Evolutionary conservation across 2,888 invertebrate species (phyloP).

Genomic region (Idaea straminata): DNA sequence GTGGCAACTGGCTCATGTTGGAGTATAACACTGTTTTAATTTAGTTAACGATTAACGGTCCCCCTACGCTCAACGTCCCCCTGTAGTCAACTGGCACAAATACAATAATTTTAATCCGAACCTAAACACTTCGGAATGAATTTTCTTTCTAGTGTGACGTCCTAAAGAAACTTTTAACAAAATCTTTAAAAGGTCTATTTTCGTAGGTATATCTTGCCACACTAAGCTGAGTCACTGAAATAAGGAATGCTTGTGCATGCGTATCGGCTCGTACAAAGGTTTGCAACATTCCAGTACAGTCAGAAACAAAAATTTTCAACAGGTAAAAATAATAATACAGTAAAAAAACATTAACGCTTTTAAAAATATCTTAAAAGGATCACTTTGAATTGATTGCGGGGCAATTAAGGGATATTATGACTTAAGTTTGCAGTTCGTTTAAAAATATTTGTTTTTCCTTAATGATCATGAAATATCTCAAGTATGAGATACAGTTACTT

Average conservation of each 20-base stretch:
- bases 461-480: background rate
- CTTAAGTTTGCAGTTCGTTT: background rate
- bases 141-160: no score
- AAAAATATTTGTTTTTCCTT: constrained; percentile 1
- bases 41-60: no score
- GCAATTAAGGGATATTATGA: background rate
- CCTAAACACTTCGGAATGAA: no score
- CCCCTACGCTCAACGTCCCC: no score
- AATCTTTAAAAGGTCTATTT: background rate
- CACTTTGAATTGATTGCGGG: background rate
- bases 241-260: constrained; percentile 25
- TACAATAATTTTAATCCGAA: no score
- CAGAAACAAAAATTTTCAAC: background rate
- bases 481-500: background rate
- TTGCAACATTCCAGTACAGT: background rate
- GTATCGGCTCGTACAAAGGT: constrained; percentile 17
- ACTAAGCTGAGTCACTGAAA: constrained; percentile 15
- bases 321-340: background rate
- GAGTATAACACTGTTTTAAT: no score
- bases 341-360: background rate
- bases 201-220: background rate
- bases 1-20: no score
- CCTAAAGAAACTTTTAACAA: no score
- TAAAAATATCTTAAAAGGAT: background rate
- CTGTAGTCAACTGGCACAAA: no score